phyloP scores from a whole-genome alignment of 2,113 vertebrate genomes.

The Chitala chitala region DNA sequence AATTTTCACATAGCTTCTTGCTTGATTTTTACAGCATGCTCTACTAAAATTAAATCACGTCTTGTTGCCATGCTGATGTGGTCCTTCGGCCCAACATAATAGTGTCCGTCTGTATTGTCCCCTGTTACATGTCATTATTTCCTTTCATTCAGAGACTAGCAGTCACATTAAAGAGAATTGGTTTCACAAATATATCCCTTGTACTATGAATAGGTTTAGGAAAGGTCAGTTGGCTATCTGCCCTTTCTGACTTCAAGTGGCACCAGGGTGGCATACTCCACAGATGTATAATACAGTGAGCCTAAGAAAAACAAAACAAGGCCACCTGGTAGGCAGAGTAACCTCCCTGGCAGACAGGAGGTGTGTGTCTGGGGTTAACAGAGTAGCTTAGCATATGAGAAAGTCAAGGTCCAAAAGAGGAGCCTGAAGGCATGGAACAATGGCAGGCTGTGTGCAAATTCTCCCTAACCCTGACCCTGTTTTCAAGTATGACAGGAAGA shows the following conservation, averaged over 20 bases:
- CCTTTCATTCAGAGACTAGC: not conserved
- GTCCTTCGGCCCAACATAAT: not conserved
- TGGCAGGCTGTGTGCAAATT: not conserved
- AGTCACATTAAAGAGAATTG: not conserved
- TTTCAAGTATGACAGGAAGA: too few species aligned
- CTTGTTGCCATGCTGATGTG: not conserved
- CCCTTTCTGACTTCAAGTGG: conserved; percentile 20
- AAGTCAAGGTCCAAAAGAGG: not conserved
- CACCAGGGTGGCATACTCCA: not conserved
- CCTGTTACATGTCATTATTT: too few species aligned
- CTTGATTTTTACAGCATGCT: not conserved
- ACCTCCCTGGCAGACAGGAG: not conserved
- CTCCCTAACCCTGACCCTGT: not conserved
- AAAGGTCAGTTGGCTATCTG: conserved; percentile 6
- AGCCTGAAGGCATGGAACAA: too few species aligned
- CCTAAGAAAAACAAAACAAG: not conserved
- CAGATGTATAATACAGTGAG: conserved; percentile 2
- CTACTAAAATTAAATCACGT: not conserved
- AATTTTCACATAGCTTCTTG: too few species aligned
- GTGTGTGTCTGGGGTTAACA: not conserved
- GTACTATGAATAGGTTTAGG: not conserved
- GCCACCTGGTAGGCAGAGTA: not conserved
- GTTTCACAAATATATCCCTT: not conserved
- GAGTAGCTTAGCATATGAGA: not conserved
- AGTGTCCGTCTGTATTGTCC: not conserved